Evolutionary conservation across 2,113 vertebrate genomes (phyloP).

Genomic region (Heterocephalus glaber): DNA sequence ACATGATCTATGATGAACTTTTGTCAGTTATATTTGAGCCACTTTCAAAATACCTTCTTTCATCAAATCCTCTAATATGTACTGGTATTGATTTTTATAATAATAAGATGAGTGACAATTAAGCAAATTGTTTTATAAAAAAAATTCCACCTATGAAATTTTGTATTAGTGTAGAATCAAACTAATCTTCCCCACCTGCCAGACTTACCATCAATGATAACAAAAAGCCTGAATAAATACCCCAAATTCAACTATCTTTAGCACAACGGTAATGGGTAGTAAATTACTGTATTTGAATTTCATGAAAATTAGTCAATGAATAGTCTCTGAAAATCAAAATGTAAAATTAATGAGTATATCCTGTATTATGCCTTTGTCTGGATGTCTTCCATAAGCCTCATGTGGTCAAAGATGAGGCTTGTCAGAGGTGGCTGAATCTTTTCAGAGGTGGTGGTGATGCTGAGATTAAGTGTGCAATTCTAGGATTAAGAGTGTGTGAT

Average conservation of each 20-base stretch:
- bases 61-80: not conserved
- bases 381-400: no score
- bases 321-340: not conserved
- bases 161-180: slow-evolving; percentile 12
- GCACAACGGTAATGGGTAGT: not conserved
- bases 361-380: no score
- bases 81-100: slow-evolving; percentile 1
- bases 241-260: not conserved
- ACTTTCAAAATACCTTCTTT: slow-evolving; percentile 9
- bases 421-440: no score
- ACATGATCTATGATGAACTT: not conserved
- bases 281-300: not conserved
- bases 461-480: no score
- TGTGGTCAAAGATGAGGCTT: no score
- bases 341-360: not conserved
- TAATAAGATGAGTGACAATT: not conserved
- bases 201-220: not conserved
- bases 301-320: slow-evolving; percentile 21
- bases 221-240: not conserved
- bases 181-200: not conserved
- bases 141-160: not conserved
- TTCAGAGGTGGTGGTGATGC: no score
- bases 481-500: no score
- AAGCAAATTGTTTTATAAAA: not conserved
- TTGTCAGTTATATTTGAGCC: not conserved